Conservation (phyloP, 2,888 invertebrate species). For the Macroteleia sp. region DNA sequence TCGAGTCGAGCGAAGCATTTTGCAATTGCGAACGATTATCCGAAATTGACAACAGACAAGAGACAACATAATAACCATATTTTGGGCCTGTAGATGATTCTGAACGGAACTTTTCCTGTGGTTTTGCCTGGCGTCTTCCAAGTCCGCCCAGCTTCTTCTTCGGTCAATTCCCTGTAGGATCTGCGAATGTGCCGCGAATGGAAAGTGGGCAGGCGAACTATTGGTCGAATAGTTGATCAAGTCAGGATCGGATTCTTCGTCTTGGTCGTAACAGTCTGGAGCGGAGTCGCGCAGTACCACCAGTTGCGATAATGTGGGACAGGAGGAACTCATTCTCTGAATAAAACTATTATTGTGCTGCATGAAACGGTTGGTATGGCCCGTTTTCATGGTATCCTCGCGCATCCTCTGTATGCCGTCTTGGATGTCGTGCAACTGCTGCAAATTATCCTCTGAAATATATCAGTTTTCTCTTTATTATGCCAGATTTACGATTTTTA, state of each 20-base stretch:
- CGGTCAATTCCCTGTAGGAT: slow-evolving; percentile 85
- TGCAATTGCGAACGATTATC: no score
- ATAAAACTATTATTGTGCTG: slow-evolving; percentile 79
- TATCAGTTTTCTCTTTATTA: no score
- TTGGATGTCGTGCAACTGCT: slow-evolving; percentile 90
- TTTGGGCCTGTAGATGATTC: slow-evolving; percentile 81
- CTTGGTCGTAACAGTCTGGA: slow-evolving; percentile 74
- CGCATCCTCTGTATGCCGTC: slow-evolving; percentile 92
- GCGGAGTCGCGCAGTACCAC: slow-evolving; percentile 74
- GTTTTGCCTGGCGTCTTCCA: slow-evolving; percentile 86
- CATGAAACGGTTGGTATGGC: slow-evolving; percentile 73
- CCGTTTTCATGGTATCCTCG: slow-evolving; percentile 85
- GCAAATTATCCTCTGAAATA: slow-evolving; percentile 89
- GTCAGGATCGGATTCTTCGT: slow-evolving; percentile 85
- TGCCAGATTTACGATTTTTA: no score
- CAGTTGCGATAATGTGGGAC: slow-evolving; percentile 86
- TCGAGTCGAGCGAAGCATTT: no score
- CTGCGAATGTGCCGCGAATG: slow-evolving; percentile 82
- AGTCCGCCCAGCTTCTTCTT: slow-evolving; percentile 94
- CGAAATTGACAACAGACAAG: slow-evolving; percentile 2
- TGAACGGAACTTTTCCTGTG: slow-evolving; percentile 78
- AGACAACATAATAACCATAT: slow-evolving; percentile 78
- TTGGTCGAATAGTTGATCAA: slow-evolving; percentile 84
- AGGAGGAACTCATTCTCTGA: slow-evolving; percentile 89
- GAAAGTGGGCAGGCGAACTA: slow-evolving; percentile 84